phyloP scores from a whole-genome alignment of 1,140 invertebrate species.

The Neodiprion lecontei region DNA sequence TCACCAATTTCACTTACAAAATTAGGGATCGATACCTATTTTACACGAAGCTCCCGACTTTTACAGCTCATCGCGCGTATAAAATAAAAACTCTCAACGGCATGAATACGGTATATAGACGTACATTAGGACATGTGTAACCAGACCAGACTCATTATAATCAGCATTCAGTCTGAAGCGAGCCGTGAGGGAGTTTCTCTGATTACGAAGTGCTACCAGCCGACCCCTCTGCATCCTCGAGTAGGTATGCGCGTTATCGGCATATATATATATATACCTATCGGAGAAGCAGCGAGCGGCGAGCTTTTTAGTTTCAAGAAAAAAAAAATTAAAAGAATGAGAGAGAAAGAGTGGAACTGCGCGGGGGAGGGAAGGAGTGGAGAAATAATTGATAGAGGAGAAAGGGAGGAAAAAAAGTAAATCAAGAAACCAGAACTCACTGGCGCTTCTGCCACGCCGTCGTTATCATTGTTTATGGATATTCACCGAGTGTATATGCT shows the following conservation, averaged over 20 bases:
- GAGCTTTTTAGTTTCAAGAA: background rate
- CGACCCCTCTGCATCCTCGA: background rate
- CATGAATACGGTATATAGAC: background rate
- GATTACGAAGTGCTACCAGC: constrained; percentile 7
- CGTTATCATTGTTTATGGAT: background rate
- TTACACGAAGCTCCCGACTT: too few species aligned
- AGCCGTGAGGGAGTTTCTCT: background rate
- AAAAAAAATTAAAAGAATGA: too few species aligned
- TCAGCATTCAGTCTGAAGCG: background rate
- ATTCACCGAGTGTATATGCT: background rate
- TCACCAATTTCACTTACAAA: too few species aligned
- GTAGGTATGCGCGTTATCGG: background rate
- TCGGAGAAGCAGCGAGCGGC: background rate
- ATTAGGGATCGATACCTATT: too few species aligned
- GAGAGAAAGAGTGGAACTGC: too few species aligned
- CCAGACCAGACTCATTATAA: background rate
- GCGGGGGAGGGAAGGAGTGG: background rate
- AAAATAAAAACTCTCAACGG: too few species aligned
- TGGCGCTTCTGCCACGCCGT: background rate
- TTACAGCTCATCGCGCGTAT: too few species aligned
- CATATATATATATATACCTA: background rate
- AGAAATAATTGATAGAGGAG: background rate
- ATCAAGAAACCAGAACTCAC: background rate
- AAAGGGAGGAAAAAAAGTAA: background rate
- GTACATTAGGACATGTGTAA: background rate